Evolutionary conservation across 2,888 invertebrate genomes (phyloP), one percentile per base, ranked within the genome.

Genomic region (Shargacucullia verbasci): DNA sequence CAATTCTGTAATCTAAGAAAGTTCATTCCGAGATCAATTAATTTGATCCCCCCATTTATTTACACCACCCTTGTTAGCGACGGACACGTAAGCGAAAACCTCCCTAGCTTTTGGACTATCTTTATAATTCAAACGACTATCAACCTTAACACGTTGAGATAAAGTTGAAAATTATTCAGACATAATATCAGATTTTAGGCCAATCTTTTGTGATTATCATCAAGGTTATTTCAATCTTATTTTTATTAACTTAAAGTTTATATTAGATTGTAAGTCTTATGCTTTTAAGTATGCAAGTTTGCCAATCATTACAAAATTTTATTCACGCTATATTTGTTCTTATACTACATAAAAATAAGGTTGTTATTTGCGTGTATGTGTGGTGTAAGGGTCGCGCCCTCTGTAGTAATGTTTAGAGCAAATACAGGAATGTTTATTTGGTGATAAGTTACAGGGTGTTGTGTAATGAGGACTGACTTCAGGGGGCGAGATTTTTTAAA

Each of bases 401-500:
- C 53, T 33, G 13, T 33, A 50, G 71, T 50, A 52, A 68, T 72
- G 72, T 55, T 46, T 44, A 47, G 50, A 54, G 50, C 67, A 71
- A 68, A 66, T 68, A 68, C 40, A 66, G 72, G 33, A 20, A 41
- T 52, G 70, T 71, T 66, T 71, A 62, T 71, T 75, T 58, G 57
- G 50, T 57, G 71, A 66, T 62, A 72, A 59, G 72, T 71, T 57
- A 71, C 61, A 58, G 72, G 72, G 38, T 66, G 72, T 54, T 55
- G 37, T 44, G 66, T 71, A 72, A 75, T 67, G 72, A 60, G 58
- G 52, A 41, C 20, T 35, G 44, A 14, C 50, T 56, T 48, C 58
- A 38, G 40, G 48, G 55, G 75, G 66, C 44, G 50, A 11, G 59
- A 39, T 49, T 70, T 59, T 61, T 59, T 71, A 61, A 67, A 52